Percentiles rank a stretch among this genome's conserved stretches.
These are phyloP conservation scores for Bergia sp. DNA, from an alignment of 92 coral and sea anemone genomes.

Conservation along the genomic window DNA sequence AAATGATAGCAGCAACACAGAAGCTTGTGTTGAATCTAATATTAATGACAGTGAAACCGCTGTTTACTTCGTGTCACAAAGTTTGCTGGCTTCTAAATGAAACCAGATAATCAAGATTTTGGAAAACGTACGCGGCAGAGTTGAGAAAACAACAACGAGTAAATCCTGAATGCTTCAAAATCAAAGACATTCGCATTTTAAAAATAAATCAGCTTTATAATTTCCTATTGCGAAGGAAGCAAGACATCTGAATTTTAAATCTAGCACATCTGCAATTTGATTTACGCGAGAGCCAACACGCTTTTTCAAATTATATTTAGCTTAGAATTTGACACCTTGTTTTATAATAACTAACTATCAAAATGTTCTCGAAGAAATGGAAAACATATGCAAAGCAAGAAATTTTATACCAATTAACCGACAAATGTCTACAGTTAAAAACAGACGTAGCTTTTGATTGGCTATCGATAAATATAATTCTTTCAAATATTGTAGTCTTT, in stretches of 20 bases:
- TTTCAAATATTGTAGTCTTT: not conserved
- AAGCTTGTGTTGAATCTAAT: not conserved
- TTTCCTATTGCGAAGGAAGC: not conserved
- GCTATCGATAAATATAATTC: not conserved
- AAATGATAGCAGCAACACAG: not conserved
- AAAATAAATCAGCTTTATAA: not conserved
- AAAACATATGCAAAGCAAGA: not conserved
- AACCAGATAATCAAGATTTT: not conserved
- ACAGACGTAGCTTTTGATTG: not conserved
- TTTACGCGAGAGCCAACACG: not conserved
- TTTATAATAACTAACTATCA: not conserved
- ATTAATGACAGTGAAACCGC: not conserved
- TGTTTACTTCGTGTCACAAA: not conserved
- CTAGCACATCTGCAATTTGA: not conserved
- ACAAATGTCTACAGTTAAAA: not conserved
- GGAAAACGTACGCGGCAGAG: not conserved
- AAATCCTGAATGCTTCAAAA: not conserved
- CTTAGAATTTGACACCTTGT: not conserved
- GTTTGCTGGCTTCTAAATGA: not conserved
- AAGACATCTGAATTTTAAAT: not conserved
- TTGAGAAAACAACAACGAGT: not conserved
- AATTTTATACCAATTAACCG: not conserved
- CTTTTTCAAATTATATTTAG: not conserved
- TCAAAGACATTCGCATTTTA: not conserved
- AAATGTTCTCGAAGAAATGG: not conserved